phyloP scores from a whole-genome alignment of 2,888 invertebrate genomes.

The Parnassius smintheus region DNA sequence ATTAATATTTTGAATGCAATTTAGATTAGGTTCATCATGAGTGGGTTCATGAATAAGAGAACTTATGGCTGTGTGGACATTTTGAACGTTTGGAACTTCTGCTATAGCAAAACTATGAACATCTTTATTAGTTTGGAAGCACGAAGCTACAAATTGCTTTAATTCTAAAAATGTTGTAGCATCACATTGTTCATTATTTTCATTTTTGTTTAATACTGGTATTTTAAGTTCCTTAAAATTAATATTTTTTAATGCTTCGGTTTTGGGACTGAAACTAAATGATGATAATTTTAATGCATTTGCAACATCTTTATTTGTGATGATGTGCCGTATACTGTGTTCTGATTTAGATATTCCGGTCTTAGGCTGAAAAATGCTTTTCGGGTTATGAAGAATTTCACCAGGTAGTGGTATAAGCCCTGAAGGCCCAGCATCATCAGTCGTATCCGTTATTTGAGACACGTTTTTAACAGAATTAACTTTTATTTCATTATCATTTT shows the following conservation, averaged over 20 bases:
- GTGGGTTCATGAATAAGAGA: conserved; percentile 36
- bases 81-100: conserved; percentile 47
- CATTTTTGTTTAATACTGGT: conserved; percentile 43
- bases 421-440: conserved; percentile 68
- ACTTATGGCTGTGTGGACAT: conserved; percentile 41
- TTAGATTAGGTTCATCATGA: conserved; percentile 33
- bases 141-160: conserved; percentile 66
- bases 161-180: conserved; percentile 55
- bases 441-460: conserved; percentile 29
- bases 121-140: conserved; percentile 61
- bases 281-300: conserved; percentile 60
- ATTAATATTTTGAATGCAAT: conserved; percentile 38
- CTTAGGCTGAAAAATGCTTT: conserved; percentile 39
- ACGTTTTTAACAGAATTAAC: conserved; percentile 38
- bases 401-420: conserved; percentile 54
- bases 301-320: conserved; percentile 62
- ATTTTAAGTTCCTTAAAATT: conserved; percentile 55
- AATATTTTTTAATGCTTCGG: conserved; percentile 40
- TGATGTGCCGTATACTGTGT: conserved; percentile 62
- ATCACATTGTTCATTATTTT: conserved; percentile 40
- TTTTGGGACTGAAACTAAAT: conserved; percentile 50
- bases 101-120: conserved; percentile 35
- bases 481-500: conserved; percentile 44
- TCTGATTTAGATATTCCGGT: conserved; percentile 70
- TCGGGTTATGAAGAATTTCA: conserved; percentile 43